Evolutionary conservation across 2,113 vertebrate species (phyloP).

Genomic region (Phoxinus phoxinus): DNA sequence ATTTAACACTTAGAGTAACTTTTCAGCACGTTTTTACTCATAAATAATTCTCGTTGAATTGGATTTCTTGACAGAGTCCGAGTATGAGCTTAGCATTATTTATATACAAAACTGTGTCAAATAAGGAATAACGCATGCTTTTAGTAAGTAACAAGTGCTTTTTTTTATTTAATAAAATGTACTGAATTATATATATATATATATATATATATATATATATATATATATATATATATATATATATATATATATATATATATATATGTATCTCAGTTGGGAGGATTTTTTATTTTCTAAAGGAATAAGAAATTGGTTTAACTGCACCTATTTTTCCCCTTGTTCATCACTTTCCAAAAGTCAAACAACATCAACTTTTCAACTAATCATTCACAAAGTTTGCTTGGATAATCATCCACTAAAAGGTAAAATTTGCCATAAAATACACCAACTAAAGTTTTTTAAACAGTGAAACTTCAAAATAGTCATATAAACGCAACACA

Average conservation of each 20-base stretch:
- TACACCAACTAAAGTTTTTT: background rate
- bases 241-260: too few relatives aligned
- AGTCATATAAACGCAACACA: background rate
- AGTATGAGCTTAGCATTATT: background rate
- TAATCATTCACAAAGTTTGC: too few relatives aligned
- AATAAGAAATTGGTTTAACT: background rate
- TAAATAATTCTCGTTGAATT: slow-evolving; percentile 24
- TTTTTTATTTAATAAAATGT: too few relatives aligned
- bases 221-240: too few relatives aligned
- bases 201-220: too few relatives aligned
- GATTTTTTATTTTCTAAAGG: background rate
- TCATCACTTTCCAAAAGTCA: background rate
- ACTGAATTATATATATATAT: too few relatives aligned
- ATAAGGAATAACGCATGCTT: background rate
- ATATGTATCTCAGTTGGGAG: too few relatives aligned
- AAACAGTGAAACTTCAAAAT: background rate
- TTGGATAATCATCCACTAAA: background rate
- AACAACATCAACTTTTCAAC: too few relatives aligned
- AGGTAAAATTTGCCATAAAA: background rate
- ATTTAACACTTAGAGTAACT: background rate
- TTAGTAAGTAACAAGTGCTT: background rate
- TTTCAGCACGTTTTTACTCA: background rate
- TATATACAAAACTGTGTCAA: background rate
- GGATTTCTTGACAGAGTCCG: background rate
- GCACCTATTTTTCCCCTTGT: background rate